A percentile compares a stretch with the other conserved stretches of the same genome.
phyloP scores from a whole-genome alignment of 2,888 invertebrate species.

The Lycophotia porphyrea region DNA sequence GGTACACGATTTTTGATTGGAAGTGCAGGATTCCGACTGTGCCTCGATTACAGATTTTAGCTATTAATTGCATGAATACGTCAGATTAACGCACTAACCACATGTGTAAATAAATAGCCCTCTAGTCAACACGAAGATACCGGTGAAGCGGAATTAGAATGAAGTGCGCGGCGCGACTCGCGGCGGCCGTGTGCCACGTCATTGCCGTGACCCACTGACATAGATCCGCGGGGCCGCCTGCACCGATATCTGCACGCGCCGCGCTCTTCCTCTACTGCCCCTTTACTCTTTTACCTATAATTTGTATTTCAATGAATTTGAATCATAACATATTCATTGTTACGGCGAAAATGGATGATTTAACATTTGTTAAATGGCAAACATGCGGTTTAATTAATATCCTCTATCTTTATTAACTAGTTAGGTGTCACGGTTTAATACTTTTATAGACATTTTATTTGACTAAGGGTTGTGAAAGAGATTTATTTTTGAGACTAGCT shows the following conservation, averaged over 20 bases:
- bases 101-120: conserved; percentile 66
- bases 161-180: conserved; percentile 86
- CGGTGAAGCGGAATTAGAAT: conserved; percentile 90
- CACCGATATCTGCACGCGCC: conserved; percentile 89
- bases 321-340: conserved; percentile 46
- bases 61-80: conserved; percentile 44
- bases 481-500: conserved; percentile 14
- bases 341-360: conserved; percentile 38
- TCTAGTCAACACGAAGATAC: conserved; percentile 78
- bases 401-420: conserved; percentile 7
- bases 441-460: conserved; percentile 18
- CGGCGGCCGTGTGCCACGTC: conserved; percentile 90
- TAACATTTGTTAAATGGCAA: conserved; percentile 18
- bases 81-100: conserved; percentile 60
- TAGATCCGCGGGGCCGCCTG: conserved; percentile 91
- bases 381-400: conserved; percentile 31
- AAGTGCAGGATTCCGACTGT: conserved; percentile 13
- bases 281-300: conserved; percentile 74
- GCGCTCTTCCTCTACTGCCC: conserved; percentile 83
- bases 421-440: conserved; percentile 11
- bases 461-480: conserved; percentile 4
- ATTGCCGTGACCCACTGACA: conserved; percentile 93
- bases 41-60: conserved; percentile 33
- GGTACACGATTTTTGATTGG: conserved; percentile 58
- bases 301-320: conserved; percentile 65